Percentiles rank a stretch among this genome's conserved stretches.
These are phyloP conservation scores for Hapalemur alaotrensis DNA, from an alignment of 2,797 vertebrate genomes.

Conservation along the genomic window DNA sequence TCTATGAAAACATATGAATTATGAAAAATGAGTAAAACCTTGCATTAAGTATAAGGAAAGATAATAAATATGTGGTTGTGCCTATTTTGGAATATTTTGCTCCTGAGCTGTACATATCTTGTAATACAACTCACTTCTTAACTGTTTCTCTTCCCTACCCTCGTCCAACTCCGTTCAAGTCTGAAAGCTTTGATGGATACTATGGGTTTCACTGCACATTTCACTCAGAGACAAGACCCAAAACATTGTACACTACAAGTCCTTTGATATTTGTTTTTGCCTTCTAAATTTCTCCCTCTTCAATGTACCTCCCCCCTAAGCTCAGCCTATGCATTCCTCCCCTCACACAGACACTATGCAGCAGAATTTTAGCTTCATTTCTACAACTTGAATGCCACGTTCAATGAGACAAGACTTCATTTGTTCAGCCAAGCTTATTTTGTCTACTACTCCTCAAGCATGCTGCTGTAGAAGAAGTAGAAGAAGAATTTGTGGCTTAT, in stretches of 20 bases:
- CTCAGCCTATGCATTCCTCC: background rate
- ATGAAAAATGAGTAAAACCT: background rate
- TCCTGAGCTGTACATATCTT: background rate
- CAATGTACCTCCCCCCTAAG: no score
- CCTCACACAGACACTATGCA: background rate
- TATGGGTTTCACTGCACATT: background rate
- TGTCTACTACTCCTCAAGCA: background rate
- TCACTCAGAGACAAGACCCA: background rate
- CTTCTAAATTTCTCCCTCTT: background rate
- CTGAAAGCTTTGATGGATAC: background rate
- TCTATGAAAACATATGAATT: background rate
- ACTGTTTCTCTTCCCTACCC: background rate
- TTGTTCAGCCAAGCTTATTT: background rate
- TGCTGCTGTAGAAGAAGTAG: background rate
- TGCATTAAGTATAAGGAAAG: background rate
- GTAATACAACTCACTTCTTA: background rate
- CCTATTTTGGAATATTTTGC: background rate
- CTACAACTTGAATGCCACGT: background rate
- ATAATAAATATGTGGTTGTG: background rate
- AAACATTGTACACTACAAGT: accelerated
- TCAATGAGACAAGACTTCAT: background rate
- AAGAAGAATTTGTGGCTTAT: background rate
- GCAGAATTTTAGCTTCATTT: background rate
- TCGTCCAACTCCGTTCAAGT: background rate
- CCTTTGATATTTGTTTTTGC: background rate